A percentile compares a stretch with the other conserved stretches of the same genome.
phyloP scores from a whole-genome alignment of 2,888 invertebrate genomes.

The Tridacna gigas region DNA sequence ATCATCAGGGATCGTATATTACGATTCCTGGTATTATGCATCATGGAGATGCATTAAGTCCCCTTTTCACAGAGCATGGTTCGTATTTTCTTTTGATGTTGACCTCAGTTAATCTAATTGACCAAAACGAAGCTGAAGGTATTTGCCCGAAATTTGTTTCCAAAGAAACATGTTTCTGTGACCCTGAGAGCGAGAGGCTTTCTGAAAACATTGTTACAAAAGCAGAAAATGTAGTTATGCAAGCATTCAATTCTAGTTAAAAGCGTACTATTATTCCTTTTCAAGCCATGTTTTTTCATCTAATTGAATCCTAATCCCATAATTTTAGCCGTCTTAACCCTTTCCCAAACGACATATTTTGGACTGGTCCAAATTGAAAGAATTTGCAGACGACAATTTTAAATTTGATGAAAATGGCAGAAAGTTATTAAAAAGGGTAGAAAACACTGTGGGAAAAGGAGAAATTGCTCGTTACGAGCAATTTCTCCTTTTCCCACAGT shows the following conservation, averaged over 20 bases:
- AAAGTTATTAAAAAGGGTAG: not conserved
- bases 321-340: not conserved
- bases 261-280: not conserved
- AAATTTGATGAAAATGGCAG: not conserved
- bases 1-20: no score
- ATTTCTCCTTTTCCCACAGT: not conserved
- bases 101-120: no score
- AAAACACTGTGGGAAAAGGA: not conserved
- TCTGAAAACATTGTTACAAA: not conserved
- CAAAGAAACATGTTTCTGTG: no score
- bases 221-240: constrained; percentile 4
- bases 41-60: no score
- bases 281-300: not conserved
- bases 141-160: no score
- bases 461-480: not conserved
- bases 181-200: not conserved
- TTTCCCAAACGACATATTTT: not conserved
- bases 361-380: not conserved
- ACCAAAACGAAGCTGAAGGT: no score
- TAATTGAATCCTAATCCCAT: not conserved
- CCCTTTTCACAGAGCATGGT: no score
- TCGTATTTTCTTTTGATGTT: no score
- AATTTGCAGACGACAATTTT: not conserved
- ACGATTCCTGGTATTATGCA: no score
- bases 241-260: no score